phyloP scores from a whole-genome alignment of 1,140 invertebrate genomes.

The Planococcus citri region DNA sequence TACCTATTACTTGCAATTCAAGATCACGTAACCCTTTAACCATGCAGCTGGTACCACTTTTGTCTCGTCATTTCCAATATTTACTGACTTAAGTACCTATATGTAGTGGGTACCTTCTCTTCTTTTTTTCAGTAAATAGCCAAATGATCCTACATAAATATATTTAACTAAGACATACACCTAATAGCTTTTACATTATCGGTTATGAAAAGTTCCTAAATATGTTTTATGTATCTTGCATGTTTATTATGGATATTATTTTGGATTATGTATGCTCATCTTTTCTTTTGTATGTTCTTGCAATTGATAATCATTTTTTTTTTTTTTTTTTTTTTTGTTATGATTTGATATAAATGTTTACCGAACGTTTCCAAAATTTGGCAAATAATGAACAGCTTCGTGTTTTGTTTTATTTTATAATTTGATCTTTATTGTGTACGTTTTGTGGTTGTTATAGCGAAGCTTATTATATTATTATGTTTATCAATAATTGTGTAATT shows the following conservation, averaged over 20 bases:
- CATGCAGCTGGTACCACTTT: no score
- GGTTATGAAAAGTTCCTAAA: neutral
- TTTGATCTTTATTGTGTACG: neutral
- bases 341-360: no score
- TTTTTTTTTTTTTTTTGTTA: neutral
- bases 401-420: neutral
- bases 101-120: no score
- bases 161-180: neutral
- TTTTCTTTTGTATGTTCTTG: neutral
- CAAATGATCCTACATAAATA: neutral
- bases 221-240: neutral
- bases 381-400: neutral
- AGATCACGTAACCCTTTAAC: no score
- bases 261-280: neutral
- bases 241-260: neutral
- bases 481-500: neutral
- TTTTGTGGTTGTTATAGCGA: neutral
- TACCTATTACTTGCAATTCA: no score
- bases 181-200: neutral
- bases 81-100: neutral
- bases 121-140: neutral
- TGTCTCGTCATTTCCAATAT: neutral
- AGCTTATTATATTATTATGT: neutral
- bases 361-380: no score
- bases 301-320: neutral